A percentile compares a stretch with the other conserved stretches of the same genome.
These are phyloP conservation scores for Sarcophaga bullata DNA, from an alignment of 1,140 invertebrate genomes.

Conservation along the genomic window DNA sequence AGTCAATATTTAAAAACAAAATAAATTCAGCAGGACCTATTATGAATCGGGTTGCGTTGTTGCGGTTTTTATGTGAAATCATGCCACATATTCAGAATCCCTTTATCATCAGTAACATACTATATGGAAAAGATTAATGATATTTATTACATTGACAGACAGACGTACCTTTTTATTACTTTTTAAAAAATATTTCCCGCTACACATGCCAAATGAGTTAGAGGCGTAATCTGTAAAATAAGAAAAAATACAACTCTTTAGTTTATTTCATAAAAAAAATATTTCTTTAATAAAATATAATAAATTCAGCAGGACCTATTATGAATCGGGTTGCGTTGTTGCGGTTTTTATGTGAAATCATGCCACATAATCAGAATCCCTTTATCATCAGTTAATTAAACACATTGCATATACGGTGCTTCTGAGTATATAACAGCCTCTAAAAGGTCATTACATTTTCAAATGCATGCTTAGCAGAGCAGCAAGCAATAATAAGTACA, in stretches of 20 bases:
- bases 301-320: constrained; percentile 52
- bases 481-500: too few species aligned
- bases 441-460: too few species aligned
- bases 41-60: constrained; percentile 49
- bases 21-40: constrained; percentile 52
- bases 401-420: too few species aligned
- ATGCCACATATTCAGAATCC: constrained; percentile 57
- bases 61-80: constrained; percentile 61
- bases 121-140: background rate
- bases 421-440: too few species aligned
- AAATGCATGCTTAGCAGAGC: too few species aligned
- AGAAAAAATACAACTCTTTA: background rate
- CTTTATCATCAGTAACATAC: constrained; percentile 52
- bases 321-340: constrained; percentile 44
- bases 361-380: constrained; percentile 46
- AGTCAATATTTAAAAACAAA: background rate
- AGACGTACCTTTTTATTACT: background rate
- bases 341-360: constrained; percentile 48
- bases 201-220: background rate
- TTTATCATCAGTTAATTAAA: constrained; percentile 44
- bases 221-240: background rate
- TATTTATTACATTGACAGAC: background rate
- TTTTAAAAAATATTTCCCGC: background rate
- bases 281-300: background rate
- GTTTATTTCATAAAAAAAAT: background rate